These are phyloP conservation scores for Ferdinandea cuprea DNA, from an alignment of 2,888 invertebrate genomes.

Conservation along the genomic window DNA sequence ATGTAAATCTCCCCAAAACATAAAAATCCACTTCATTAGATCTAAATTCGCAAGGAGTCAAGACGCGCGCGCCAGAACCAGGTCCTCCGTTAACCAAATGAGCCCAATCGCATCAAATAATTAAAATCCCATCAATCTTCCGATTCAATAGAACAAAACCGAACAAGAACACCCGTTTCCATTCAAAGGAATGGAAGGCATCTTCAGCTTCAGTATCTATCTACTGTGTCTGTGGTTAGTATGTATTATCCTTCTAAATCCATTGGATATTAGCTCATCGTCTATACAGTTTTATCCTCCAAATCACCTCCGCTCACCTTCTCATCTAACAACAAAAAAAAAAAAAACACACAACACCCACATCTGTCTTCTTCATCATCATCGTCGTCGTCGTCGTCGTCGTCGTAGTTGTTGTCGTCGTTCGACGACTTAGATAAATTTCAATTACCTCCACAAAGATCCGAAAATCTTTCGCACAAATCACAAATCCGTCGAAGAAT, in stretches of 20 bases:
- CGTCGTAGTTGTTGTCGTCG: slow-evolving; percentile 17
- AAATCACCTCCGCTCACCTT: slow-evolving; percentile 55
- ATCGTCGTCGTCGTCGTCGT: slow-evolving; percentile 21
- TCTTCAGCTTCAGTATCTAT: too few relatives aligned
- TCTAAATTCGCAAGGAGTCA: not conserved
- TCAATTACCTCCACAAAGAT: slow-evolving; percentile 69
- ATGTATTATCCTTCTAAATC: slow-evolving; percentile 64
- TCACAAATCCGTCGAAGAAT: slow-evolving; percentile 67
- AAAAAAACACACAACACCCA: slow-evolving; percentile 25
- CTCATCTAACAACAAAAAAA: too few relatives aligned
- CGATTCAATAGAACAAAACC: slow-evolving; percentile 30
- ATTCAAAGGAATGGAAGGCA: slow-evolving; percentile 40
- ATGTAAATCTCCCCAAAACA: slow-evolving; percentile 12
- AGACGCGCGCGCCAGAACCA: too few relatives aligned
- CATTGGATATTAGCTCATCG: slow-evolving; percentile 55
- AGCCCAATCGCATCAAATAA: slow-evolving; percentile 62
- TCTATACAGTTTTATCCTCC: slow-evolving; percentile 25
- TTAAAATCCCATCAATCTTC: slow-evolving; percentile 70
- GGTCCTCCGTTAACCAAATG: slow-evolving; percentile 33
- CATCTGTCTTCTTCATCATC: slow-evolving; percentile 58
- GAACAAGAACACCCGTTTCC: slow-evolving; percentile 4
- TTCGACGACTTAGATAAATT: slow-evolving; percentile 70
- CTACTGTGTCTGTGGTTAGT: slow-evolving; percentile 52
- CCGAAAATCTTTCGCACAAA: slow-evolving; percentile 73
- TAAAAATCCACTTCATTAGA: slow-evolving; percentile 46